These are phyloP conservation scores for Barnardius zonarius DNA, from an alignment of 2,113 vertebrate species.

Conservation along the genomic window DNA sequence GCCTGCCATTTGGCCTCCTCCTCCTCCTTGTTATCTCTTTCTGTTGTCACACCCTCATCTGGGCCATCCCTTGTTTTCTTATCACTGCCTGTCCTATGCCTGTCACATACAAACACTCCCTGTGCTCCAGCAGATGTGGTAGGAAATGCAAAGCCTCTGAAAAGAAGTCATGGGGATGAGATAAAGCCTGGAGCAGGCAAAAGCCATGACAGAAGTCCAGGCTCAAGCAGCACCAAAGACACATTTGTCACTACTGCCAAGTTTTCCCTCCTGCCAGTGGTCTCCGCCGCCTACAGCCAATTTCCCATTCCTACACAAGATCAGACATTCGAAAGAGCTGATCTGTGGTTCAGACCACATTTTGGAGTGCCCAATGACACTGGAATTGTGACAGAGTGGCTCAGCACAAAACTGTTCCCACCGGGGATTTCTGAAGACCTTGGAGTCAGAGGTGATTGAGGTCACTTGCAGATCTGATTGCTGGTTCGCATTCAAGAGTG, in stretches of 20 bases:
- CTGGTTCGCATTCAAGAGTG: neutral
- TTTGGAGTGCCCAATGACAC: neutral
- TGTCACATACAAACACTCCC: neutral
- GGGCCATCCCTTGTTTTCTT: slow-evolving; percentile 49
- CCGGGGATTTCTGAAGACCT: neutral
- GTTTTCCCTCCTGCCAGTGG: neutral
- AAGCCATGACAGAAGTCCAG: neutral
- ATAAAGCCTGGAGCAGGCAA: neutral
- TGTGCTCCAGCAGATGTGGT: slow-evolving; percentile 13
- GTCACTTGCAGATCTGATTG: neutral
- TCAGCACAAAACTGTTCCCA: neutral
- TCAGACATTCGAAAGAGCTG: neutral
- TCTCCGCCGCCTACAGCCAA: neutral
- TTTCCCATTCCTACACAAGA: neutral
- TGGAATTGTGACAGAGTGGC: neutral
- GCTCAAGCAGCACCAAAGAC: neutral
- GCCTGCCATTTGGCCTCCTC: slow-evolving; percentile 49
- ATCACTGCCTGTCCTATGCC: neutral
- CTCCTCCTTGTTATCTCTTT: neutral
- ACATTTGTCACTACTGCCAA: neutral
- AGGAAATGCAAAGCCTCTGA: neutral
- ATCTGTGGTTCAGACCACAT: neutral
- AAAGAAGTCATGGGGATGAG: neutral
- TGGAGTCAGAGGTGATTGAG: neutral
- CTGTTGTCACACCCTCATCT: slow-evolving; percentile 14